Evolutionary conservation across 2,888 invertebrate genomes (phyloP).

Genomic region (Ophraella communa): DNA sequence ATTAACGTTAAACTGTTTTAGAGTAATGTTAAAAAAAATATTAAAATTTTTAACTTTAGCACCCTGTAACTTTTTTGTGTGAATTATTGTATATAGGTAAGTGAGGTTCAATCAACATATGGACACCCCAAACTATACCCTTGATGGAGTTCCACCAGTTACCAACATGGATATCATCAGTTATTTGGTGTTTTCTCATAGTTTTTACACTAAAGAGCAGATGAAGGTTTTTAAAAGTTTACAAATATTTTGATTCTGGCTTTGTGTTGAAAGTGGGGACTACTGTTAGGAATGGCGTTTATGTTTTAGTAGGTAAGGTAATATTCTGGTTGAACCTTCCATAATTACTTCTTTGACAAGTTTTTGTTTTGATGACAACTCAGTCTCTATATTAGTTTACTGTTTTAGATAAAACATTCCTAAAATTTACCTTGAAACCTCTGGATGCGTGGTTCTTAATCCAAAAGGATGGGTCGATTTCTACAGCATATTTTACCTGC

Average conservation of each 20-base stretch:
- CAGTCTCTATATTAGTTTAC: too few species aligned
- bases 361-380: too few species aligned
- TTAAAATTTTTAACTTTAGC: too few species aligned
- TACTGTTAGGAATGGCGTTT: not conserved
- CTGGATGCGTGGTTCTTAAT: not conserved
- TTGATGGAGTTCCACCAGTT: not conserved
- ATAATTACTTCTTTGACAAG: too few species aligned
- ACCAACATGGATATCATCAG: too few species aligned
- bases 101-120: too few species aligned
- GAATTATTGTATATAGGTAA: too few species aligned
- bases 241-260: not conserved
- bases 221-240: not conserved
- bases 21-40: too few species aligned
- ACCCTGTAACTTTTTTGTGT: too few species aligned
- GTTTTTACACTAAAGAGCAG: not conserved
- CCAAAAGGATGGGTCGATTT: too few species aligned
- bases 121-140: not conserved
- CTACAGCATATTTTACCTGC: slow-evolving; percentile 22
- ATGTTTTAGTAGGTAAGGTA: not conserved
- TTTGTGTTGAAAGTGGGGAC: not conserved
- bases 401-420: not conserved
- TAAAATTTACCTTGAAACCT: not conserved
- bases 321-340: not conserved
- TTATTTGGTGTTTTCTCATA: not conserved
- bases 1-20: too few species aligned